These are phyloP conservation scores for Acrobasis suavella DNA, from an alignment of 2,888 invertebrate species.

Conservation along the genomic window DNA sequence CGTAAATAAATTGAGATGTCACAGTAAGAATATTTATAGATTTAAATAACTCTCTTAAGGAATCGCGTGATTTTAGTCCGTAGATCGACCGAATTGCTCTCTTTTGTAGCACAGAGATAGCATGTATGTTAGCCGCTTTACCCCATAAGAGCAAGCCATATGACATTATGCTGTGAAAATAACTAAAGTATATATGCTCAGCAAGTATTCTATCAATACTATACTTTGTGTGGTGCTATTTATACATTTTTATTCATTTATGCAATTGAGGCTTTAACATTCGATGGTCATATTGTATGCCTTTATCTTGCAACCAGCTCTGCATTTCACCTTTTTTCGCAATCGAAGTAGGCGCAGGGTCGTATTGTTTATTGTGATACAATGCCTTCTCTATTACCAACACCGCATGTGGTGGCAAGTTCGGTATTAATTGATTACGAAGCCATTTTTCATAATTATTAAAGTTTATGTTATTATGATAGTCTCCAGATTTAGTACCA, in stretches of 20 bases:
- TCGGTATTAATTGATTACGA: slow-evolving; percentile 35
- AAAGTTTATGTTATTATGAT: slow-evolving; percentile 37
- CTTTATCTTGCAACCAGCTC: slow-evolving; percentile 28
- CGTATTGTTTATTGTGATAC: slow-evolving; percentile 36
- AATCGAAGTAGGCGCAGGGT: slow-evolving; percentile 29
- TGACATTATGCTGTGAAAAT: too few relatives aligned
- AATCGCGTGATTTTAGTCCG: too few relatives aligned
- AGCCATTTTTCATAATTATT: slow-evolving; percentile 39
- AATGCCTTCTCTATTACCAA: slow-evolving; percentile 37
- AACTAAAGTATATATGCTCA: too few relatives aligned
- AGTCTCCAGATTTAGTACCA: slow-evolving; percentile 33
- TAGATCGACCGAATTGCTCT: too few relatives aligned
- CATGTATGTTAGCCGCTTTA: too few relatives aligned
- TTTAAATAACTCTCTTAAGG: too few relatives aligned
- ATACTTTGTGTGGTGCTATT: slow-evolving; percentile 22
- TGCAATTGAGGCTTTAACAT: slow-evolving; percentile 29
- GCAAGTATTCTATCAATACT: slow-evolving; percentile 25
- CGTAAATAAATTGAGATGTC: too few relatives aligned
- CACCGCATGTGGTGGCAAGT: slow-evolving; percentile 35
- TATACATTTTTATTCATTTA: slow-evolving; percentile 27
- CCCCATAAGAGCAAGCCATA: too few relatives aligned
- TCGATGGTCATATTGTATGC: slow-evolving; percentile 22
- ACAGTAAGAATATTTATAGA: too few relatives aligned
- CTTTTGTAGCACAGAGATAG: too few relatives aligned
- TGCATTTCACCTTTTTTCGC: slow-evolving; percentile 32